Evolutionary conservation across 1,140 invertebrate genomes (phyloP), one percentile per base, ranked within the genome.

Genomic region (Drosophila ercepeae): DNA sequence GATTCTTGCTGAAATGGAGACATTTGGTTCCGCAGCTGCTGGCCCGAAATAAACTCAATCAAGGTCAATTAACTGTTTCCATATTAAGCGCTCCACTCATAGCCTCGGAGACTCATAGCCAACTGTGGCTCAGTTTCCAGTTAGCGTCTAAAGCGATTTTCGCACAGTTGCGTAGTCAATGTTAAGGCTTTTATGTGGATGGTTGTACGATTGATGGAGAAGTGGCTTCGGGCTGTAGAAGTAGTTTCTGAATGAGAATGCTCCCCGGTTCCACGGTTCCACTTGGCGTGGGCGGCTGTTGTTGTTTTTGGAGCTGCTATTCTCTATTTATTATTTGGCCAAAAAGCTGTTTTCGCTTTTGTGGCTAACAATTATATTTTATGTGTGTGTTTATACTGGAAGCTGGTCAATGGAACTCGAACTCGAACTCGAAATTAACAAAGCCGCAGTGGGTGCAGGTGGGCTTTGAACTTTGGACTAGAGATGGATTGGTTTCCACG

Each of bases 1-100:
- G 29, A 13, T 27, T 23, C 34, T 4, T 1, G n/a, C 0, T 14
- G n/a, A n/a, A 16, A 48, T 46, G 39, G 34, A 67, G 39, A 67
- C 61, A 67, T 67, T 67, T 27, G 55, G 55, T 50, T 58, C 54
- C 21, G 55, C 46, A 49, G 55, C 45, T 63, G 49, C 52, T 59
- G 63, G 60, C 34, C 64, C 60, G 58, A 89, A 88, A 77, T 71
- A 71, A 79, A 83, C 78, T 69, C 78, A 89, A 90, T 90, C 89
- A 90, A 90, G 89, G 89, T 90, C 89, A 90, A 90, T 90, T 90
- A 90, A 89, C 89, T 90, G 89, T 90, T 79, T 75, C 81, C 84
- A 90, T 83, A 88, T 89, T 77, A 63, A 88, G 82, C 44, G 55
- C 57, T 55, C 44, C 42, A 55, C 69, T 77, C 46, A 29, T 44